Evolutionary conservation across 2,113 vertebrate genomes (phyloP), one percentile per base, ranked within the genome.

Genomic region (Okapia johnstoni): DNA sequence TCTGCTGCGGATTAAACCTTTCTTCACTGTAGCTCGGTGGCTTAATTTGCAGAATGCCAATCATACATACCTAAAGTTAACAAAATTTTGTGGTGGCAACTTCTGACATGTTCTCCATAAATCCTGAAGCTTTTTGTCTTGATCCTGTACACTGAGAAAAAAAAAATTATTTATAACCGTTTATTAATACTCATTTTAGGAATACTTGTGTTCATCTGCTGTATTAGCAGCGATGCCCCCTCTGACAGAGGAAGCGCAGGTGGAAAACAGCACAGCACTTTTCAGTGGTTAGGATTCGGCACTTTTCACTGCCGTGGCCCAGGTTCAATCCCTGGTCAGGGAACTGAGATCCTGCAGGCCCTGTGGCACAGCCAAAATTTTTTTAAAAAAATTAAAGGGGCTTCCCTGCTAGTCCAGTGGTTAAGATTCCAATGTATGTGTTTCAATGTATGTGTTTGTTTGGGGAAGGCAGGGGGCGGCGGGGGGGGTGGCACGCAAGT

Each of bases 51-150:
- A 87, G 40, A 61, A 14, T 15, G 30, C 14, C 3, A 1, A 79
- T 28, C 30, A 85, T 58, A 97, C 98, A 3, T 97, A 99, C 99
- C 99, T 99, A 98, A 99, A 99, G 97, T 99, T 99, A 80, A 99
- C 99, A 96, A 99, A 99, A 97, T 99, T 99, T 98, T 99, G 99
- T 98, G 99, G 99, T 98, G 99, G 99, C 98, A 99, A 98, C 90
- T 99, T 99, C 99, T 99, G 99, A 98, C 99, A 99, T 17, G 99
- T 99, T 84, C 99, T 98, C 99, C 99, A 99, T 9, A 99, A 98
- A n/a, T 99, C 99, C 88, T 99, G 99, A 15, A 99, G 99, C 96
- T 99, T 99, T 98, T 99, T 99, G 98, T 99, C 99, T 97, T 99
- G 99, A 98, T 99, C 99, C 80, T 99, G 98, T 90, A 99, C 99